These are phyloP conservation scores for Homarus americanus DNA, from an alignment of 1,140 invertebrate genomes.

Conservation along the genomic window DNA sequence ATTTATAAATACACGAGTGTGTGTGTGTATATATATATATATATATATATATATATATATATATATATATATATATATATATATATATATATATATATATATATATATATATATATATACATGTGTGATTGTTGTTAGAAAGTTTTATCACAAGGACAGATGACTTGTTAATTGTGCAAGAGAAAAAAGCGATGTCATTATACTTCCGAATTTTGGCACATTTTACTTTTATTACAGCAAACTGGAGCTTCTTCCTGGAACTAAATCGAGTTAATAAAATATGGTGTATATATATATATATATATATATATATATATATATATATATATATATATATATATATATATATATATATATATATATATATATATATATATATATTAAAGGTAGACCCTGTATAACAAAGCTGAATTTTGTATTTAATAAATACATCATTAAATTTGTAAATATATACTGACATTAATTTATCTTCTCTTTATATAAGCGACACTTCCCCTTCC, in stretches of 20 bases:
- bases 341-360: neutral
- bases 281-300: constrained; percentile 11
- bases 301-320: neutral
- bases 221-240: no score
- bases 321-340: constrained; percentile 12
- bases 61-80: constrained; percentile 1
- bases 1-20: neutral
- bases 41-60: constrained; percentile 9
- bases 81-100: constrained; percentile 45
- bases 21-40: neutral
- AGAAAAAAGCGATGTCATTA: no score
- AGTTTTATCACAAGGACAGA: no score
- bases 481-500: no score
- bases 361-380: constrained; percentile 1
- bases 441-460: no score
- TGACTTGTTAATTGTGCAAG: no score
- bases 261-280: neutral
- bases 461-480: no score
- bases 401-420: neutral
- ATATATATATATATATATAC: constrained; percentile 7
- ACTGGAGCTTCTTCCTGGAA: no score
- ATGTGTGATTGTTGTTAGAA: no score
- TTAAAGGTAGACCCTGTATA: neutral
- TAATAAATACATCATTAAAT: neutral
- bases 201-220: no score